A percentile compares a stretch with the other conserved stretches of the same genome.
Evolutionary conservation across 2,888 invertebrate genomes (phyloP).

Genomic region (Arge pagana): DNA sequence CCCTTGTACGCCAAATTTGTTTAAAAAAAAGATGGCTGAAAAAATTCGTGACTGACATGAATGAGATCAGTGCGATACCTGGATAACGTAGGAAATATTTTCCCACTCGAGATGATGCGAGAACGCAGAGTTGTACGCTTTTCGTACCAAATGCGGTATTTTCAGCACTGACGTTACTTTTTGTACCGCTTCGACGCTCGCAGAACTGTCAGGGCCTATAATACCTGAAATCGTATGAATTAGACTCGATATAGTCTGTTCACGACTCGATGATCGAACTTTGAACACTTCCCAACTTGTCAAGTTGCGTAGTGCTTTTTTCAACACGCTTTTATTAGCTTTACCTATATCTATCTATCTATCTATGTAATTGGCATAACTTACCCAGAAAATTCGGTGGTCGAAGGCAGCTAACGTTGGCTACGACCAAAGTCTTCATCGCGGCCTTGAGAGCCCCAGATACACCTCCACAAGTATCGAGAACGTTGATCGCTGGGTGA

Average conservation of each 20-base stretch:
- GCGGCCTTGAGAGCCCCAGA: slow-evolving; percentile 52
- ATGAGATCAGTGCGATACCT: slow-evolving; percentile 35
- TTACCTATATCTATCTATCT: too few relatives aligned
- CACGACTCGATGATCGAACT: too few relatives aligned
- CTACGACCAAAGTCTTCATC: slow-evolving; percentile 54
- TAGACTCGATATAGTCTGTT: too few relatives aligned
- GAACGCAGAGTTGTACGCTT: slow-evolving; percentile 43
- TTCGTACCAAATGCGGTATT: slow-evolving; percentile 50
- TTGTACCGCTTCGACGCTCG: slow-evolving; percentile 50
- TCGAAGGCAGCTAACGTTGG: slow-evolving; percentile 53
- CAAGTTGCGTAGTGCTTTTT: too few relatives aligned
- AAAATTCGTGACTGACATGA: too few relatives aligned
- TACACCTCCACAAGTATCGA: slow-evolving; percentile 56
- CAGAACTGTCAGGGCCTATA: slow-evolving; percentile 52
- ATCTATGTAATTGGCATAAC: too few relatives aligned
- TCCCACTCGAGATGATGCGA: slow-evolving; percentile 47
- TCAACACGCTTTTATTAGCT: too few relatives aligned
- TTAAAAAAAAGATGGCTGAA: too few relatives aligned
- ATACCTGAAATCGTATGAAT: slow-evolving; percentile 51
- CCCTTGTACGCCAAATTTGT: too few relatives aligned
- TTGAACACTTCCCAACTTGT: too few relatives aligned
- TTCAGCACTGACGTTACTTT: slow-evolving; percentile 54
- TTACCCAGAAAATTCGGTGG: slow-evolving; percentile 56
- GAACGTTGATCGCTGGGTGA: slow-evolving; percentile 38
- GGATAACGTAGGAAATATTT: slow-evolving; percentile 45